Conservation (phyloP, 2,888 invertebrate genomes). For the Leucozona laternaria region DNA sequence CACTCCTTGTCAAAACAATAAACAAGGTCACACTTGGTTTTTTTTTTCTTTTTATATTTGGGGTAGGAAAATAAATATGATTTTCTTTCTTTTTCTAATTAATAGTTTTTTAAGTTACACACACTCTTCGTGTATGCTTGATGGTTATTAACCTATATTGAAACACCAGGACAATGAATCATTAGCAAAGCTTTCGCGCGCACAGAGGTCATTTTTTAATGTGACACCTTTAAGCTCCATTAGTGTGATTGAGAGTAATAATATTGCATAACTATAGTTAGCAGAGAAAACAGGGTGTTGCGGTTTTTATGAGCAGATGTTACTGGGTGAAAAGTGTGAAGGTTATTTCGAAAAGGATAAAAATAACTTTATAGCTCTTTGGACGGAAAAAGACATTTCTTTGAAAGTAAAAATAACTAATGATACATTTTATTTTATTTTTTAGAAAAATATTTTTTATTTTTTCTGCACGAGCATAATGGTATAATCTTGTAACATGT, state of each 20-base stretch:
- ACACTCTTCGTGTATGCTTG: constrained; percentile 40
- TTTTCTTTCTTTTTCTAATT: constrained; percentile 42
- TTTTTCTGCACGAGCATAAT: too few relatives aligned
- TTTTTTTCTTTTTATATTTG: constrained; percentile 8
- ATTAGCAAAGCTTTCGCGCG: constrained; percentile 49
- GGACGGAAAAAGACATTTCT: neutral
- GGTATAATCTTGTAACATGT: too few relatives aligned
- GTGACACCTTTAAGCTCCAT: constrained; percentile 56
- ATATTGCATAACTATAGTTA: neutral
- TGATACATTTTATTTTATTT: too few relatives aligned
- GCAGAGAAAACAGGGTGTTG: neutral
- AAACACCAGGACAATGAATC: constrained; percentile 34
- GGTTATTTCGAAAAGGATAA: neutral
- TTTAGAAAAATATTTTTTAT: too few relatives aligned
- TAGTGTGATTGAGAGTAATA: constrained; percentile 8
- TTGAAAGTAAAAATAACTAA: too few relatives aligned
- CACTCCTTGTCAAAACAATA: constrained; percentile 56
- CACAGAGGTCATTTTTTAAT: constrained; percentile 35
- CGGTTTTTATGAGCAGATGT: neutral
- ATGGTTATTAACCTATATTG: constrained; percentile 60
- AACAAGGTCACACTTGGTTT: constrained; percentile 37
- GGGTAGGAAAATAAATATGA: constrained; percentile 53
- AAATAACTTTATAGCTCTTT: neutral
- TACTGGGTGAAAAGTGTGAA: neutral
- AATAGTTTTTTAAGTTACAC: constrained; percentile 50